A percentile compares a stretch with the other conserved stretches of the same genome.
These are phyloP conservation scores for Octonoba sinensis DNA, from an alignment of 2,888 invertebrate species.

Conservation along the genomic window DNA sequence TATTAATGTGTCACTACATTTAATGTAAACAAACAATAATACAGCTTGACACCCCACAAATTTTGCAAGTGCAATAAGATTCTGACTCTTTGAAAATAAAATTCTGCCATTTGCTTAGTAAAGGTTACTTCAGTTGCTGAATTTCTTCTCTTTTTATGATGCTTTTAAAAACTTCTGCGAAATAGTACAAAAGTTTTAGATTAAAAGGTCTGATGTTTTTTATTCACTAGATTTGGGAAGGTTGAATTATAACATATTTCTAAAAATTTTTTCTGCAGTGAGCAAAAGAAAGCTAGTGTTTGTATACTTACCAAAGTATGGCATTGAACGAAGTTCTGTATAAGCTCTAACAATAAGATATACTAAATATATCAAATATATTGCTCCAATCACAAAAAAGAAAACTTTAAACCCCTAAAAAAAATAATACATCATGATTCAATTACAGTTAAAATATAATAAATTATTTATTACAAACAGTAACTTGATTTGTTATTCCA, in stretches of 20 bases:
- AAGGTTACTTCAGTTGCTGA: no score
- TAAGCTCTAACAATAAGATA: conserved; percentile 90
- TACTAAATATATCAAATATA: conserved; percentile 88
- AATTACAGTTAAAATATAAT: neutral
- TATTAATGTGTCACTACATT: no score
- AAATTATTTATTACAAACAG: neutral
- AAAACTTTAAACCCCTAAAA: conserved; percentile 89
- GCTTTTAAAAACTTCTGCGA: no score
- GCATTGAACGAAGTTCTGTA: conserved; percentile 95
- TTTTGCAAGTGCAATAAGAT: neutral
- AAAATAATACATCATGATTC: conserved; percentile 22
- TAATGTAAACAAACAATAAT: no score
- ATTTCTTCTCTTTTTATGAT: no score
- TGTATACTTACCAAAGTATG: conserved; percentile 88
- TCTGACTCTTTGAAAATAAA: neutral
- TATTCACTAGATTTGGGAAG: no score
- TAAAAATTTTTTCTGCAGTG: neutral
- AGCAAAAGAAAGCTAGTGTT: neutral
- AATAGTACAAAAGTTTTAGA: no score
- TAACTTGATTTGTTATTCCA: no score
- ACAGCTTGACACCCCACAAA: no score
- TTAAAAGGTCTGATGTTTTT: no score
- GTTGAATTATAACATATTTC: neutral
- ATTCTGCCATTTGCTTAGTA: neutral
- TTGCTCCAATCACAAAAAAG: conserved; percentile 86